These are phyloP conservation scores for Xiphophorus birchmanni DNA, from an alignment of 2,797 vertebrate genomes.

Conservation along the genomic window DNA sequence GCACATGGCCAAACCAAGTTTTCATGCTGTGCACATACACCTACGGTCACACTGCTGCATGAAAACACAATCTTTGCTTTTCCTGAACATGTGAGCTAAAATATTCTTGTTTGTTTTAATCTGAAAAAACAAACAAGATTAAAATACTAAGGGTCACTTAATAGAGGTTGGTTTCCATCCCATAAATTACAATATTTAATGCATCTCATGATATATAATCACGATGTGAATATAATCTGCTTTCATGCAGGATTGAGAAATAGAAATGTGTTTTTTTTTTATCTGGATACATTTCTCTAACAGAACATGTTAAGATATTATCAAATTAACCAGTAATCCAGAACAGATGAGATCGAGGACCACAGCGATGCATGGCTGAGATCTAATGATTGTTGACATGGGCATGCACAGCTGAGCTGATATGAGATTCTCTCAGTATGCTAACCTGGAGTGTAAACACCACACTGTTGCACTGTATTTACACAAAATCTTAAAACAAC, in stretches of 20 bases:
- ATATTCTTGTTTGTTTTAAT: constrained; percentile 36
- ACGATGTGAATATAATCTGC: constrained; percentile 21
- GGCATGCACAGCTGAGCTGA: neutral
- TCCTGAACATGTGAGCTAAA: constrained; percentile 55
- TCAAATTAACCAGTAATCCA: neutral
- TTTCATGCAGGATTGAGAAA: neutral
- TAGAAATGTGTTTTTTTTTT: neutral
- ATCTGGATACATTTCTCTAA: neutral
- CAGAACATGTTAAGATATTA: neutral
- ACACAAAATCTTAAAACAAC: neutral
- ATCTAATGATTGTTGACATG: neutral
- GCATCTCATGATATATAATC: no score
- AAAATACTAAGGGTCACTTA: constrained; percentile 45
- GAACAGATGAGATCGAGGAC: neutral
- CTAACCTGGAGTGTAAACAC: neutral
- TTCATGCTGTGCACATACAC: constrained; percentile 48
- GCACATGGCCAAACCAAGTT: constrained; percentile 80
- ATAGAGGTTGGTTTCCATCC: constrained; percentile 9
- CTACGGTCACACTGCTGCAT: constrained; percentile 39
- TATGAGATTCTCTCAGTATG: neutral
- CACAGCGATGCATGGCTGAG: neutral
- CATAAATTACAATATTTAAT: neutral
- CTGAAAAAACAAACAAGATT: constrained; percentile 47
- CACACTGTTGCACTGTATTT: neutral
- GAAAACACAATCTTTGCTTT: constrained; percentile 48